Evolutionary conservation across 2,113 vertebrate genomes (phyloP).

Genomic region (Thymallus thymallus): DNA sequence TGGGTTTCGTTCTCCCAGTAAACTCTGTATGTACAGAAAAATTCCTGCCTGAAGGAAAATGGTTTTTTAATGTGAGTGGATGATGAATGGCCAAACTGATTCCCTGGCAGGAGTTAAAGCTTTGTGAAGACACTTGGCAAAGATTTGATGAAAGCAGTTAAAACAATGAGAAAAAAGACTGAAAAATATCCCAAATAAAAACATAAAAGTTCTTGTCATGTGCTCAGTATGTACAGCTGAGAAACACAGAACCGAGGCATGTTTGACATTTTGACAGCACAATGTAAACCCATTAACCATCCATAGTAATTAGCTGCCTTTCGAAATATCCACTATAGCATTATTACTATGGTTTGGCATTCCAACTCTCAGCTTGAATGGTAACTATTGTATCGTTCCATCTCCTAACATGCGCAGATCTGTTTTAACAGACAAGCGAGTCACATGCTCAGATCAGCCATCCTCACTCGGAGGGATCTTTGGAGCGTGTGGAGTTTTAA

Average conservation of each 20-base stretch:
- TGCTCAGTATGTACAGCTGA: conserved; percentile 52
- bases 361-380: conserved; percentile 38
- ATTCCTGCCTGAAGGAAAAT: conserved; percentile 67
- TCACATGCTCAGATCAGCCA: conserved; percentile 69
- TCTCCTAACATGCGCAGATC: conserved; percentile 52
- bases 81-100: conserved; percentile 73
- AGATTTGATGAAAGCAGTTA: conserved; percentile 64
- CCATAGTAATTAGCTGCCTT: conserved; percentile 63
- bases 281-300: conserved; percentile 38
- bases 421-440: conserved; percentile 63
- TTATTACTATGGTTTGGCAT: conserved; percentile 52
- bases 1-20: conserved; percentile 56
- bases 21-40: conserved; percentile 52
- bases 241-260: conserved; percentile 62
- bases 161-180: conserved; percentile 38
- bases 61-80: conserved; percentile 71
- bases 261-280: conserved; percentile 66
- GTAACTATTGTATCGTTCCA: conserved; percentile 63
- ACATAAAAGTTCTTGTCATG: conserved; percentile 52
- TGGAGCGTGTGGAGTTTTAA: conserved; percentile 72
- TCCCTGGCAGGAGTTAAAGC: conserved; percentile 68
- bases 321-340: conserved; percentile 65
- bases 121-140: conserved; percentile 73
- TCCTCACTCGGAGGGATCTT: conserved; percentile 63
- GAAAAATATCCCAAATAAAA: conserved; percentile 1